These are phyloP conservation scores for Leucoraja erinaceus DNA, from an alignment of 2,113 vertebrate genomes.

Conservation along the genomic window DNA sequence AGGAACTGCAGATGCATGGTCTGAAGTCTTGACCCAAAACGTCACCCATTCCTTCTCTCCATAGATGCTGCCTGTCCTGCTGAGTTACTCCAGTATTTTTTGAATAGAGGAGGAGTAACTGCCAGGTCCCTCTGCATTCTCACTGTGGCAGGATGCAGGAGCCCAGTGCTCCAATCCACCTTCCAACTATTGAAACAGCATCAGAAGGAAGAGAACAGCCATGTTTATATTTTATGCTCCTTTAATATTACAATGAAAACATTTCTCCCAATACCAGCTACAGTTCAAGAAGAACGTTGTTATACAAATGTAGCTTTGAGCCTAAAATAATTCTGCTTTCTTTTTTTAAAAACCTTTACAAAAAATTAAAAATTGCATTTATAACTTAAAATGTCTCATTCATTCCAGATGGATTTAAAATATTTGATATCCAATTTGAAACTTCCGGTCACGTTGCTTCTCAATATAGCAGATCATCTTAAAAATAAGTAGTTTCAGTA, in stretches of 20 bases:
- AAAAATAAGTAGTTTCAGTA: neutral
- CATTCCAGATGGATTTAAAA: slow-evolving; percentile 18
- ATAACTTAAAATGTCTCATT: neutral
- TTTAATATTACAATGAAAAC: slow-evolving; percentile 34
- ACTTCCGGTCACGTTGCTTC: neutral
- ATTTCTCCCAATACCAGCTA: slow-evolving; percentile 18
- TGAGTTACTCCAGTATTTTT: too few species aligned
- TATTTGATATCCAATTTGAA: neutral
- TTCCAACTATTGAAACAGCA: neutral
- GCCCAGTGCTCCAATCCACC: too few species aligned
- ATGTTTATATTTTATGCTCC: neutral
- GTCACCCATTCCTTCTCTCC: too few species aligned
- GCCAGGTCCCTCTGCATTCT: neutral
- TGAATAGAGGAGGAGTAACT: too few species aligned
- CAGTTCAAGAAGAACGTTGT: neutral
- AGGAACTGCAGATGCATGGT: too few species aligned
- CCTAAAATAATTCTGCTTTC: slow-evolving; percentile 5
- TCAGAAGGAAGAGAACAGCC: neutral
- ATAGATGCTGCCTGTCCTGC: too few species aligned
- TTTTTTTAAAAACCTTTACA: slow-evolving; percentile 4
- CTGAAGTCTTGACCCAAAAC: too few species aligned
- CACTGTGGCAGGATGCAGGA: neutral
- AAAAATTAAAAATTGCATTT: slow-evolving; percentile 33
- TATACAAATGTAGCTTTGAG: neutral
- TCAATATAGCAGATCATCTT: neutral